Conservation (phyloP, 2,797 vertebrate genomes). For the Chaunax sp. region DNA sequence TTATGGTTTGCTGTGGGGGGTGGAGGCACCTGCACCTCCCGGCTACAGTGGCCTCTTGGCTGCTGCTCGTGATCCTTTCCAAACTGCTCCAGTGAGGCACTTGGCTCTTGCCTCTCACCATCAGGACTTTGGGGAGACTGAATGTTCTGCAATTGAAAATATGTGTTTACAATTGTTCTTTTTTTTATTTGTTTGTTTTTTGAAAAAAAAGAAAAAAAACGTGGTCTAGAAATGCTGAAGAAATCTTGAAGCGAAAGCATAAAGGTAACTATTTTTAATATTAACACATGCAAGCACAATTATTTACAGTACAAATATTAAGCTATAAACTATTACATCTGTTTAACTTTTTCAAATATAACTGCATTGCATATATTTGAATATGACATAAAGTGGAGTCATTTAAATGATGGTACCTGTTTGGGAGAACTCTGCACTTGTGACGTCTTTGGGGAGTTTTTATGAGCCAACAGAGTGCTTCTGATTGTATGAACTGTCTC, state of each 20-base stretch:
- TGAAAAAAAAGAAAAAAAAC: no score
- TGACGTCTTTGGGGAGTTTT: conserved; percentile 75
- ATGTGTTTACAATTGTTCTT: neutral
- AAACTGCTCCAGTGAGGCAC: conserved; percentile 61
- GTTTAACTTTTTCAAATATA: conserved; percentile 3
- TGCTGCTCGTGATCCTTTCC: conserved; percentile 66
- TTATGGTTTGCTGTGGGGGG: conserved; percentile 81
- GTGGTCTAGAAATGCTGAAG: no score
- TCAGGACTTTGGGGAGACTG: conserved; percentile 76
- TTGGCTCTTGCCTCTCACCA: conserved; percentile 68
- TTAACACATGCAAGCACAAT: neutral
- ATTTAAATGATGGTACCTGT: conserved; percentile 73
- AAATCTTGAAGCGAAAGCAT: no score
- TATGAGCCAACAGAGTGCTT: conserved; percentile 81
- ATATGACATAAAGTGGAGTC: neutral
- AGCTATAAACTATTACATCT: neutral
- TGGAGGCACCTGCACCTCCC: conserved; percentile 68
- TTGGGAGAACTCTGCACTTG: conserved; percentile 70
- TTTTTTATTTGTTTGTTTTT: neutral
- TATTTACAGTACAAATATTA: conserved; percentile 5
- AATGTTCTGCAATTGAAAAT: conserved; percentile 57
- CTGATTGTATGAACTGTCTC: conserved; percentile 85
- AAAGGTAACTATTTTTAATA: no score
- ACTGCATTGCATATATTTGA: neutral
- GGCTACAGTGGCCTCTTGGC: conserved; percentile 58